Evolutionary conservation across 2,113 vertebrate species (phyloP).

Genomic region (Chrysochloris asiatica): DNA sequence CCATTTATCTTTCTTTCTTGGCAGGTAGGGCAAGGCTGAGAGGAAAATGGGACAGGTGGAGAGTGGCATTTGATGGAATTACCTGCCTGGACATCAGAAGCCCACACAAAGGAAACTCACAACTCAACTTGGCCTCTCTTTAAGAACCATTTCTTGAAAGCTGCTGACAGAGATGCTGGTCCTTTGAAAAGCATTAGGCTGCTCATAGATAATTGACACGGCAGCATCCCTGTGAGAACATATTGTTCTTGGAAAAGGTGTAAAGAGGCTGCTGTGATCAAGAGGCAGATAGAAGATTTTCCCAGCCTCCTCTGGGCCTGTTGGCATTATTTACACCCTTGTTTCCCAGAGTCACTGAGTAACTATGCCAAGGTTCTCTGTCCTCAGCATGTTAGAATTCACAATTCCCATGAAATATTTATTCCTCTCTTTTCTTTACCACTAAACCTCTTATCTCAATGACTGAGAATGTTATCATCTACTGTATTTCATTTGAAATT

Average conservation of each 20-base stretch:
- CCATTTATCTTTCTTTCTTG: constrained; percentile 66
- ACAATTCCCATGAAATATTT: neutral
- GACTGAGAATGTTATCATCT: neutral
- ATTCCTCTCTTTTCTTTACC: constrained; percentile 39
- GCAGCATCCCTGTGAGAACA: neutral
- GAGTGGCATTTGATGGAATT: constrained; percentile 57
- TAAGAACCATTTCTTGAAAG: neutral
- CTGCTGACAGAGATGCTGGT: neutral
- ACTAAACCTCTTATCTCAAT: neutral
- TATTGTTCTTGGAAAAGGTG: neutral
- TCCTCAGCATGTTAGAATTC: neutral
- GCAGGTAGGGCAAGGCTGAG: constrained; percentile 66
- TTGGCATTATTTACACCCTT: neutral
- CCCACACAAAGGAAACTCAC: constrained; percentile 30
- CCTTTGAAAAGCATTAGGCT: neutral
- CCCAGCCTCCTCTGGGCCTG: neutral
- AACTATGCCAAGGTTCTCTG: neutral
- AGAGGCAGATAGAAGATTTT: neutral
- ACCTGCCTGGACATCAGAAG: constrained; percentile 56
- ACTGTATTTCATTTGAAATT: neutral
- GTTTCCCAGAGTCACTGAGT: neutral
- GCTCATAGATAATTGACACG: neutral
- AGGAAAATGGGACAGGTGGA: constrained; percentile 63
- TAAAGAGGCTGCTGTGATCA: neutral
- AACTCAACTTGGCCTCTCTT: constrained; percentile 48